Percentiles rank a stretch among this genome's conserved stretches.
phyloP scores from a whole-genome alignment of 2,888 invertebrate genomes.

The Hydrotaea cyrtoneurina region DNA sequence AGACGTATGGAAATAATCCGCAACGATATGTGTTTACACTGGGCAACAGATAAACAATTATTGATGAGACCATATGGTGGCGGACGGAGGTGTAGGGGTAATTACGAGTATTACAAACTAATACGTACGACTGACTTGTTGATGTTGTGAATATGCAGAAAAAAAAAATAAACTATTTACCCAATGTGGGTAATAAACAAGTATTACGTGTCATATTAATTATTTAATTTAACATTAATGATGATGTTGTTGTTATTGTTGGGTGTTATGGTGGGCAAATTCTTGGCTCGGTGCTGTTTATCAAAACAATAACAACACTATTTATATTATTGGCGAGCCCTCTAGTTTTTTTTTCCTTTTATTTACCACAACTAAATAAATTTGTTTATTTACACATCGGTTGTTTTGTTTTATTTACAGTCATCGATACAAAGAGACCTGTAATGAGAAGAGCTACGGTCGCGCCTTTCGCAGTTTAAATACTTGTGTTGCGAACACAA shows the following conservation, averaged over 20 bases:
- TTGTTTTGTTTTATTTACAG: not conserved
- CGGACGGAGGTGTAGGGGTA: not conserved
- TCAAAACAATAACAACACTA: not conserved
- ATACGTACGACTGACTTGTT: not conserved
- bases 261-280: not conserved
- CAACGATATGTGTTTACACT: not conserved
- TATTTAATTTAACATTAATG: not conserved
- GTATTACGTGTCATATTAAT: constrained; percentile 1
- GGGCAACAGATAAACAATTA: constrained; percentile 17
- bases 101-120: too few relatives aligned
- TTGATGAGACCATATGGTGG: constrained; percentile 19
- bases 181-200: not conserved
- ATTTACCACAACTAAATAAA: constrained; percentile 17
- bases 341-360: not conserved
- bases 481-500: not conserved
- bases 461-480: too few relatives aligned
- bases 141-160: not conserved
- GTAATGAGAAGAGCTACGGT: not conserved
- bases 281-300: not conserved
- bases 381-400: not conserved
- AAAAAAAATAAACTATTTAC: not conserved
- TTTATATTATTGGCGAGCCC: constrained; percentile 16
- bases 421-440: not conserved
- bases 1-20: too few relatives aligned
- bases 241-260: not conserved